Evolutionary conservation across 2,113 vertebrate species (phyloP).

Genomic region (Steatornis caripensis): DNA sequence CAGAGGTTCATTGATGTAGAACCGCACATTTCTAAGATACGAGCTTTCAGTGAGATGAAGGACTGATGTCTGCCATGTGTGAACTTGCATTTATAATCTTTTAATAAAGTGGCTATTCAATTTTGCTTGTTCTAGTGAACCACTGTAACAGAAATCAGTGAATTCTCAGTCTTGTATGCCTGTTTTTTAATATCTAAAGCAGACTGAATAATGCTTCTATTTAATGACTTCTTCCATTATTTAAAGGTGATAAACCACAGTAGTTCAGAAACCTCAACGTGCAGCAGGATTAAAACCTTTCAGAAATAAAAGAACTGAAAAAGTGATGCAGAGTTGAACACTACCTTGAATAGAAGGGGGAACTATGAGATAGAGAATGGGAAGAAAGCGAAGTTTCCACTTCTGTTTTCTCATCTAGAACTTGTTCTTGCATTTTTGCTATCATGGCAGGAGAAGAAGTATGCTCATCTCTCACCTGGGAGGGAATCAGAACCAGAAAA

Average conservation of each 20-base stretch:
- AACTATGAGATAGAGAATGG: neutral
- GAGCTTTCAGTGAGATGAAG: constrained; percentile 34
- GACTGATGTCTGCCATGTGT: neutral
- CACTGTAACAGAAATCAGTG: neutral
- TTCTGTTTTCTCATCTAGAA: neutral
- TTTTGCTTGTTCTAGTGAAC: neutral
- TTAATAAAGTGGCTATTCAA: constrained; percentile 50
- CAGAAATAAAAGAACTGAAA: neutral
- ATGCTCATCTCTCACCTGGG: neutral
- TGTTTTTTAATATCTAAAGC: neutral
- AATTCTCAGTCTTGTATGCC: neutral
- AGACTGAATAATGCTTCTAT: neutral
- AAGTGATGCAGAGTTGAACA: neutral
- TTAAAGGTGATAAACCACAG: neutral
- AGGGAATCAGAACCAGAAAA: neutral
- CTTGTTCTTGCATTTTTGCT: neutral
- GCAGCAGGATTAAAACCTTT: neutral
- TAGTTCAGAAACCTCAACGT: neutral
- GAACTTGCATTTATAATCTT: constrained; percentile 28
- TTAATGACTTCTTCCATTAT: neutral
- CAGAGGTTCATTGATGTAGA: constrained; percentile 42
- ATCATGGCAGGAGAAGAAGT: neutral
- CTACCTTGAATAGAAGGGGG: neutral
- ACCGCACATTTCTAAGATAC: constrained; percentile 36
- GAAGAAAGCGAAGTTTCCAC: neutral